A percentile compares a stretch with the other conserved stretches of the same genome.
These are phyloP conservation scores for Cepaea nemoralis DNA, from an alignment of 1,140 invertebrate genomes.

Conservation along the genomic window DNA sequence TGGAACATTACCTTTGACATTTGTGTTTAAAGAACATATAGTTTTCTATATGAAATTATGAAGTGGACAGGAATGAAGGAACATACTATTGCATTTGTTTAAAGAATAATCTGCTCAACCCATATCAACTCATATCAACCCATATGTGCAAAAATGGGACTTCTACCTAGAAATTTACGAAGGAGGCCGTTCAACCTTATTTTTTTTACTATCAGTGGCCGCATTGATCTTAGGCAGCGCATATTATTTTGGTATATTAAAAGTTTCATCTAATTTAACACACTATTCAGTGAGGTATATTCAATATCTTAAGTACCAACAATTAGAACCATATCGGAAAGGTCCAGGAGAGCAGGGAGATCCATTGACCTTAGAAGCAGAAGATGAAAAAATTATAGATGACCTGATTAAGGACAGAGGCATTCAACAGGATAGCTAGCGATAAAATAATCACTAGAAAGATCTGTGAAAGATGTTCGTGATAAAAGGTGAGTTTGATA, in stretches of 20 bases:
- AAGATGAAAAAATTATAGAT: slow-evolving; percentile 58
- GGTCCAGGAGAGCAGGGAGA: slow-evolving; percentile 66
- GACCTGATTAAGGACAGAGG: slow-evolving; percentile 82
- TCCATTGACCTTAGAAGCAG: slow-evolving; percentile 56
- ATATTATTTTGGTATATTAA: slow-evolving; percentile 8
- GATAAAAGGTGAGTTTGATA: slow-evolving; percentile 79
- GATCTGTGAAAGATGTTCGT: slow-evolving; percentile 86
- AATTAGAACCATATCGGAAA: slow-evolving; percentile 44
- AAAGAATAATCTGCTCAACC: no score
- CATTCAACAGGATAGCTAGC: slow-evolving; percentile 90
- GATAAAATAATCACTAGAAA: slow-evolving; percentile 88
- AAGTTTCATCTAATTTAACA: not conserved
- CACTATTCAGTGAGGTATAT: slow-evolving; percentile 45
- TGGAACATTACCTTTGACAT: no score
- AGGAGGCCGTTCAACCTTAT: slow-evolving; percentile 7
- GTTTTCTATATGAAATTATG: no score
- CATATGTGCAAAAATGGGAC: slow-evolving; percentile 1
- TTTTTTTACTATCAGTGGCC: not conserved
- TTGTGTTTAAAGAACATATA: no score
- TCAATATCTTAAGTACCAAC: slow-evolving; percentile 55
- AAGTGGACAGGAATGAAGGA: no score
- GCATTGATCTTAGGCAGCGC: not conserved
- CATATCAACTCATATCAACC: no score
- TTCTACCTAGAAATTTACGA: not conserved
- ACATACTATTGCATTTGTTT: no score